A percentile compares a stretch with the other conserved stretches of the same genome.
Evolutionary conservation across 2,888 invertebrate species (phyloP).

Genomic region (Psylliodes chrysocephalus): DNA sequence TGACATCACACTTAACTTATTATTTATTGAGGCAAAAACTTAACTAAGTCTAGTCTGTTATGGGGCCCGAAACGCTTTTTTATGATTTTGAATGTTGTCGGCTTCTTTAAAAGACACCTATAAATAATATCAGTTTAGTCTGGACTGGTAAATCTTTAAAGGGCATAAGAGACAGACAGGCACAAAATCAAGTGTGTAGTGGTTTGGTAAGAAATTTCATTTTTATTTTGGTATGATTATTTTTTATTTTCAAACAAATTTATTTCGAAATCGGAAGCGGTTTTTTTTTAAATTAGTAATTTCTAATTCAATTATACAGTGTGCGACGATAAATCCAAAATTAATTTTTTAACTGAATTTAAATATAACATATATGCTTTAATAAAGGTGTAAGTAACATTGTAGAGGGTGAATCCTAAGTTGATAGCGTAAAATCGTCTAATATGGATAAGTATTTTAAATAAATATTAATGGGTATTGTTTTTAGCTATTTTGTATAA

Average conservation of each 20-base stretch:
- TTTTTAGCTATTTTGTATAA: no score
- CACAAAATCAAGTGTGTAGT: background rate
- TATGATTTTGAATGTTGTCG: conserved; percentile 17
- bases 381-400: no score
- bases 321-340: no score
- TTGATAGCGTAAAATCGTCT: no score
- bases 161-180: no score
- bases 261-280: background rate
- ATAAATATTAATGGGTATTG: no score
- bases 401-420: no score
- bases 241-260: background rate
- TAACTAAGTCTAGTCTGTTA: conserved; percentile 25
- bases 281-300: no score
- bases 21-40: conserved; percentile 27
- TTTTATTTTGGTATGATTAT: background rate
- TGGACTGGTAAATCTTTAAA: background rate
- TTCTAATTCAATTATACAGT: no score
- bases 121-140: conserved; percentile 21
- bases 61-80: conserved; percentile 15
- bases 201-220: background rate
- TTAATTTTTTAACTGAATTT: no score
- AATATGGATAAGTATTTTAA: no score
- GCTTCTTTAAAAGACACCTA: conserved; percentile 1
- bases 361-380: no score
- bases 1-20: conserved; percentile 30